A percentile compares a stretch with the other conserved stretches of the same genome.
These are phyloP conservation scores for Zootermopsis nevadensis DNA, from an alignment of 2,888 invertebrate genomes.

Conservation along the genomic window DNA sequence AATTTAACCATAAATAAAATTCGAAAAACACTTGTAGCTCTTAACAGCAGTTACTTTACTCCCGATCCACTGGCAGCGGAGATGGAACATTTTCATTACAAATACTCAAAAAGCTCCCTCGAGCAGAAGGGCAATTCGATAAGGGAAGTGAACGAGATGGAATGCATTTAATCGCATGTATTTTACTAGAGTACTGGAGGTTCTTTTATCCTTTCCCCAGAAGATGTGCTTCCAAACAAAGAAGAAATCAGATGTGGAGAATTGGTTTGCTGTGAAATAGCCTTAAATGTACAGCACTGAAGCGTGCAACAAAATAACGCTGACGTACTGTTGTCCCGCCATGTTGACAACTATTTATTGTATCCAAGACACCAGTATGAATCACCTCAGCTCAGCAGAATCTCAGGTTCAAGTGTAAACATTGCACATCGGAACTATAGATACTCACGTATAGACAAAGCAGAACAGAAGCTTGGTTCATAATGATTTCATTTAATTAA, in stretches of 20 bases:
- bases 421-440: too few relatives aligned
- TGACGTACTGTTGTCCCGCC: too few relatives aligned
- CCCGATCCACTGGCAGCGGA: not conserved
- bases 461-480: too few relatives aligned
- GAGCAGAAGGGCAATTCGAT: not conserved
- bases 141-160: not conserved
- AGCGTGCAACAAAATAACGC: not conserved
- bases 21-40: too few relatives aligned
- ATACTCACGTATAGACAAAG: too few relatives aligned
- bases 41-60: too few relatives aligned
- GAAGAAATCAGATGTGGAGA: not conserved
- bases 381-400: too few relatives aligned
- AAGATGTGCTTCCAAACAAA: not conserved
- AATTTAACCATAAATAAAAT: too few relatives aligned
- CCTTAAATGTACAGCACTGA: conserved; percentile 4
- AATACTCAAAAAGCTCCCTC: not conserved
- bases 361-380: too few relatives aligned
- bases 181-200: not conserved
- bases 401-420: too few relatives aligned
- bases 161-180: not conserved
- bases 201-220: not conserved
- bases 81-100: not conserved
- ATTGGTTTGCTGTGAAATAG: not conserved
- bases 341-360: too few relatives aligned
- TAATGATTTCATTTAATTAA: too few relatives aligned